Percentiles rank a stretch among this genome's conserved stretches.
Evolutionary conservation across 2,888 invertebrate genomes (phyloP).

Genomic region (Brassicogethes aeneus): DNA sequence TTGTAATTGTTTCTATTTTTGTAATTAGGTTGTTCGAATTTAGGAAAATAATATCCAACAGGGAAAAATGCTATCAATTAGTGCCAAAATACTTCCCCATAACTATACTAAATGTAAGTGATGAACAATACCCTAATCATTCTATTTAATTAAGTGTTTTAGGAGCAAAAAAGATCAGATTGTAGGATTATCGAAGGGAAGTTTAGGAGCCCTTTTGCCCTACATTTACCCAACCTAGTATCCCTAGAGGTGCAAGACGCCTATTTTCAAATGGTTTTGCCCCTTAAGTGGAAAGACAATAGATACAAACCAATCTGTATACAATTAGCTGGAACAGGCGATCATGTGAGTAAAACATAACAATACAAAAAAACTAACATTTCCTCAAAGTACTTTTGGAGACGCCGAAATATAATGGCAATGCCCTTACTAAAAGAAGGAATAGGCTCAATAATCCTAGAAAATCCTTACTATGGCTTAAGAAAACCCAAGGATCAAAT

Average conservation of each 20-base stretch:
- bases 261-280: conserved; percentile 76
- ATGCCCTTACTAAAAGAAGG: conserved; percentile 86
- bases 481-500: conserved; percentile 82
- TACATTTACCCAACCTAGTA: conserved; percentile 77
- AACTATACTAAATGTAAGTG: conserved; percentile 70
- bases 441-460: conserved; percentile 87
- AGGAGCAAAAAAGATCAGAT: conserved; percentile 68
- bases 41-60: conserved; percentile 74
- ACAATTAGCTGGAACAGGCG: conserved; percentile 95
- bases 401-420: conserved; percentile 81
- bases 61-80: conserved; percentile 73
- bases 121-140: background rate
- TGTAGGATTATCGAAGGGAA: conserved; percentile 76
- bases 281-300: conserved; percentile 64
- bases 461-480: conserved; percentile 93
- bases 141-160: conserved; percentile 19
- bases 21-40: conserved; percentile 76
- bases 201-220: conserved; percentile 76
- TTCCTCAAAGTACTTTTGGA: conserved; percentile 72
- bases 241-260: conserved; percentile 76
- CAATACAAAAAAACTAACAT: too few species aligned
- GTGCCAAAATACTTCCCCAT: conserved; percentile 78
- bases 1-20: conserved; percentile 31
- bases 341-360: conserved; percentile 67
- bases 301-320: conserved; percentile 77